phyloP scores from a whole-genome alignment of 2,888 invertebrate species.

The Tinea pellionella region DNA sequence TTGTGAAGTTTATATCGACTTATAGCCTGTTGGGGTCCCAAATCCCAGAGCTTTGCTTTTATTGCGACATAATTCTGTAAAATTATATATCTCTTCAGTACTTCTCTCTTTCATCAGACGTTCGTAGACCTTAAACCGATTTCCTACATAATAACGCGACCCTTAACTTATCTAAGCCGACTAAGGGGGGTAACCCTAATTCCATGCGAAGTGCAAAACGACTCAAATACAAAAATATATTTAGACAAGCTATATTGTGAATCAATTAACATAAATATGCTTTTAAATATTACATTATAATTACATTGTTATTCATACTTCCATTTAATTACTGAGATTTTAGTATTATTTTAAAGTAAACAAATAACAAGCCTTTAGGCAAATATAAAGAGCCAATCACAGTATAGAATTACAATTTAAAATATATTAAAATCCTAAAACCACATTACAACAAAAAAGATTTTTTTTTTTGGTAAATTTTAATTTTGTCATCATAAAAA shows the following conservation, averaged over 20 bases:
- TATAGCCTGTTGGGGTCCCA: too few relatives aligned
- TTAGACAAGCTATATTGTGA: not conserved
- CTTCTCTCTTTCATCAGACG: too few relatives aligned
- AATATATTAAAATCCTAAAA: constrained; percentile 19
- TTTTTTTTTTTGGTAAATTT: constrained; percentile 55
- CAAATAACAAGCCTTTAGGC: constrained; percentile 15
- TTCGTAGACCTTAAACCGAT: too few relatives aligned
- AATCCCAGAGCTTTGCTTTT: too few relatives aligned
- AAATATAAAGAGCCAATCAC: constrained; percentile 13
- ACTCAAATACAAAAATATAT: not conserved
- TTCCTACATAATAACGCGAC: too few relatives aligned
- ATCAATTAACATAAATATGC: not conserved
- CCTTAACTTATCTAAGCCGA: too few relatives aligned
- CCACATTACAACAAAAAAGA: constrained; percentile 59
- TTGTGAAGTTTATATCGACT: too few relatives aligned
- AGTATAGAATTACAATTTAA: constrained; percentile 1
- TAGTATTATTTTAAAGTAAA: not conserved
- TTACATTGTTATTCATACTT: too few relatives aligned
- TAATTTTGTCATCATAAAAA: too few relatives aligned
- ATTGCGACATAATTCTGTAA: too few relatives aligned
- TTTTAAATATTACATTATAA: not conserved
- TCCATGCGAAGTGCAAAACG: not conserved
- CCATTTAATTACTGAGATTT: not conserved
- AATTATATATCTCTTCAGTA: too few relatives aligned
- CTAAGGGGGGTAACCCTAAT: too few relatives aligned